Base-by-base conservation (phyloP, 2,888 invertebrate genomes). In the Oscheius sp. region DNA sequence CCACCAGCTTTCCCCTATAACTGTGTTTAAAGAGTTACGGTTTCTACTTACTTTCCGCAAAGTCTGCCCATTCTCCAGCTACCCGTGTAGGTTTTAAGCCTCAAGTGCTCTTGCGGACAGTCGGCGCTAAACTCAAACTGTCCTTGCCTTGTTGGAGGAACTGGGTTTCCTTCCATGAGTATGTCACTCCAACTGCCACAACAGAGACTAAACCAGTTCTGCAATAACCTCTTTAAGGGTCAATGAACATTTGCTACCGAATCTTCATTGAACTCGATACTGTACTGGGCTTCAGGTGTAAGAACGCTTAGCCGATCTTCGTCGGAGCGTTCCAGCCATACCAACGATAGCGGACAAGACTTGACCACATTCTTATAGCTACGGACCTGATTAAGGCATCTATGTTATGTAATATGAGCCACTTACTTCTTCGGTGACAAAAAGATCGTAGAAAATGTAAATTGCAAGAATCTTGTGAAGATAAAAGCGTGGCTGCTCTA, bases 61-160 rank as follows among this genome's bases (percentile, higher is more conserved):
- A 74, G 51, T n/a, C 51, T 48, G 13, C 62, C 63, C 10, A 29
- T 35, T 47, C 53, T 70, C 74, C 74, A 74, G 21, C 70, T 59
- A 1, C 70, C 74, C 1, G 33, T 66, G 47, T 74, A 74, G 47
- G n/a, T 55, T 33, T 73, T 55, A 7, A 29, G 32, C 32, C 70
- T 48, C 53, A 74, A 51, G 37, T 62, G 51, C 33, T 68, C 74
- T 10, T 59, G 29, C 32, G 47, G 35, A 35, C 74, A 74, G 35
- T 70, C 55, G 9, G 21, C n/a, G 48, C 59, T 35, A 35, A 74
- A 74, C 48, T 58, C 66, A 57, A 51, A 51, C 9, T 37, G 47
- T 58, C 68, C 74, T 50, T 58, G 48, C 57, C 68, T 66, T n/a
- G n/a, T 73, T 42, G 57, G 21, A 42, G 63, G 55, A 42, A 57